Percentiles rank a stretch among this genome's conserved stretches.
Evolutionary conservation across 1,140 invertebrate species (phyloP).

Genomic region (Megalonaias nervosa): DNA sequence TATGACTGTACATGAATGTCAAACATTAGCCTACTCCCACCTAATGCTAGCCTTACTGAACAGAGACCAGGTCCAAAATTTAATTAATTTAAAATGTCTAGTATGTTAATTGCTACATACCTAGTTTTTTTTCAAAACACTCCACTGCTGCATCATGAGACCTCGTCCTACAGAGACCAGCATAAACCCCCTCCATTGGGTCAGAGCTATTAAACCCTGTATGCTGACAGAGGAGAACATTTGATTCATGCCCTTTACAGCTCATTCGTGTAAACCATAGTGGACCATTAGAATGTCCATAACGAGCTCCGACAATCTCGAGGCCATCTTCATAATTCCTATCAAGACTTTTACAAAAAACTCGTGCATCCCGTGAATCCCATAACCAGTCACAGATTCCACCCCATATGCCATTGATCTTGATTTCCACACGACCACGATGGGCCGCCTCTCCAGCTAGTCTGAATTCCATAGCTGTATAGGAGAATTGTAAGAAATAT

Average conservation of each 20-base stretch:
- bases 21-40: too few species aligned
- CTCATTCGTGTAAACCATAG: conserved; percentile 33
- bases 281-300: conserved; percentile 19
- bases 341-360: conserved; percentile 42
- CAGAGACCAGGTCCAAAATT: too few species aligned
- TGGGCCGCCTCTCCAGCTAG: conserved; percentile 29
- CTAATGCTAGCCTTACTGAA: too few species aligned
- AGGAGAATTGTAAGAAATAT: too few species aligned
- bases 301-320: conserved; percentile 17
- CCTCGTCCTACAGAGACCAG: conserved; percentile 21
- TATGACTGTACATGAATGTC: too few species aligned
- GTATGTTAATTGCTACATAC: conserved; percentile 8
- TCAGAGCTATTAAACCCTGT: conserved; percentile 31
- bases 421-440: conserved; percentile 80
- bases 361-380: conserved; percentile 77
- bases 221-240: conserved; percentile 24
- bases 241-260: conserved; percentile 32
- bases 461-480: conserved; percentile 38
- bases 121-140: conserved; percentile 28
- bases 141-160: conserved; percentile 30
- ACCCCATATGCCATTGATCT: conserved; percentile 79
- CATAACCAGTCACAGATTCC: conserved; percentile 85
- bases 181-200: conserved; percentile 28
- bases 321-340: conserved; percentile 22
- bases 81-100: too few species aligned